Evolutionary conservation across 2,888 invertebrate species (phyloP).

Genomic region (Aphidoletes aphidimyza): DNA sequence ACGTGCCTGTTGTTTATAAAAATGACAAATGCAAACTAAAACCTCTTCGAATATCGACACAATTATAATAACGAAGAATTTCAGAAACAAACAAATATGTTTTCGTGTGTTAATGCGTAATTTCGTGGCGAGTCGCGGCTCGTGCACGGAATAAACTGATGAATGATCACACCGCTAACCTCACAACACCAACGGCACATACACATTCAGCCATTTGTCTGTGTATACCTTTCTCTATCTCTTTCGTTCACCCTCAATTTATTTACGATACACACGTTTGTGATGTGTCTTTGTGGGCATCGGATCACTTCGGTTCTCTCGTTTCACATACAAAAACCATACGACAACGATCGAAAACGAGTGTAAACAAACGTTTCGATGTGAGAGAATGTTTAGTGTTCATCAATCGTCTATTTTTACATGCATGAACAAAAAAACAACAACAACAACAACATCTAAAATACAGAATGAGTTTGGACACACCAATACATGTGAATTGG

Average conservation of each 20-base stretch:
- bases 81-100: neutral
- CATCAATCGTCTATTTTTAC: slow-evolving; percentile 29
- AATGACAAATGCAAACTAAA: slow-evolving; percentile 29
- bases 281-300: neutral
- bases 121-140: neutral
- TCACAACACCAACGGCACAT: neutral
- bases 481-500: neutral
- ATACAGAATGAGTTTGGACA: slow-evolving; percentile 8
- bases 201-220: neutral
- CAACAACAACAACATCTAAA: neutral
- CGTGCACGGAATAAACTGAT: slow-evolving; percentile 25
- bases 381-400: slow-evolving; percentile 2
- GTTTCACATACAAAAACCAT: neutral
- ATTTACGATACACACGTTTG: neutral
- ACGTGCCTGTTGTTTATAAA: slow-evolving; percentile 24
- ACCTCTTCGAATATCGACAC: slow-evolving; percentile 3
- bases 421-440: neutral
- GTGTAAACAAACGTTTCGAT: slow-evolving; percentile 30
- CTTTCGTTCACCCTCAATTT: neutral
- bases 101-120: slow-evolving; percentile 26
- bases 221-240: neutral
- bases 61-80: neutral
- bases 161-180: slow-evolving; percentile 2
- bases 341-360: slow-evolving; percentile 30
- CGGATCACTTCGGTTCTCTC: neutral